A percentile compares a stretch with the other conserved stretches of the same genome.
These are phyloP conservation scores for Onthophagus sagittarius DNA, from an alignment of 2,888 invertebrate species.

Conservation along the genomic window DNA sequence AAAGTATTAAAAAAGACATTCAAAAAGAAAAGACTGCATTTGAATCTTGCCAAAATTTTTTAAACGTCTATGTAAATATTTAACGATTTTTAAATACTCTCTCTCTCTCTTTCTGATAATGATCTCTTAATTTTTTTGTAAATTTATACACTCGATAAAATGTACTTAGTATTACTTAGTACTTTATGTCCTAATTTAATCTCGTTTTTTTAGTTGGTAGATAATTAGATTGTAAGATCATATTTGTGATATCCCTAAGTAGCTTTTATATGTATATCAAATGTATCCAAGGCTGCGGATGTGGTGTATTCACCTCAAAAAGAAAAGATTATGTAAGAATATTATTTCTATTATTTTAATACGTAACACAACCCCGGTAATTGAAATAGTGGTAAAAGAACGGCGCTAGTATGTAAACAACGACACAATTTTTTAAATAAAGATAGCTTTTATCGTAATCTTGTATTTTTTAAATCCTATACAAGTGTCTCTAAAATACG, in stretches of 20 bases:
- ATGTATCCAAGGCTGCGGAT: slow-evolving; percentile 1
- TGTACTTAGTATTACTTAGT: background rate
- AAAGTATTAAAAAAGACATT: background rate
- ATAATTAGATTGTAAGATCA: background rate
- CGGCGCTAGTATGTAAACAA: background rate
- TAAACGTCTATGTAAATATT: background rate
- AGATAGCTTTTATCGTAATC: slow-evolving; percentile 1
- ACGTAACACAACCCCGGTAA: slow-evolving; percentile 2
- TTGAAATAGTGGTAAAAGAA: background rate
- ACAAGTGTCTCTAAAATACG: too few species aligned
- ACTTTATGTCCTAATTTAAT: background rate
- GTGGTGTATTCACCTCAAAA: background rate
- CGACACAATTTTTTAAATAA: background rate
- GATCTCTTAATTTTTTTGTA: background rate
- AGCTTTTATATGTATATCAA: slow-evolving; percentile 8
- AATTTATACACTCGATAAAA: background rate
- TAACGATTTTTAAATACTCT: background rate
- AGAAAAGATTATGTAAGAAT: background rate
- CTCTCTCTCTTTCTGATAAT: background rate
- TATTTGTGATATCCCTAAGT: slow-evolving; percentile 9
- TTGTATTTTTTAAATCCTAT: too few species aligned
- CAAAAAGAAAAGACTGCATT: slow-evolving; percentile 18
- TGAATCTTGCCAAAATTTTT: slow-evolving; percentile 23
- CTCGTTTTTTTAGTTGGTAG: background rate
- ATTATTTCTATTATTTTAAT: background rate